phyloP scores from a whole-genome alignment of 2,888 invertebrate species.

The Pemphredon lugubris region DNA sequence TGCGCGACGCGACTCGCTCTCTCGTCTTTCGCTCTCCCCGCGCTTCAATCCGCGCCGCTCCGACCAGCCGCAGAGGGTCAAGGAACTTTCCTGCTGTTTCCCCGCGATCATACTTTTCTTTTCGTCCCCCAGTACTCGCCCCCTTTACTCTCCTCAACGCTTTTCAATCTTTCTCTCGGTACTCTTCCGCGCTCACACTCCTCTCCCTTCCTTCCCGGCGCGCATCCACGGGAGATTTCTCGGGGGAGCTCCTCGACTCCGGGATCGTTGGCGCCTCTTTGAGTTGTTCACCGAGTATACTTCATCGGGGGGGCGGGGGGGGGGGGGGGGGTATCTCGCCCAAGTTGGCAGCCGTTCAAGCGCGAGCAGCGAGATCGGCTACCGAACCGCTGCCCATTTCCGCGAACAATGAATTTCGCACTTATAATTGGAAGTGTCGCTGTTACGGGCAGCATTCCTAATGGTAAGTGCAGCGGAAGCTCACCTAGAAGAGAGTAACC shows the following conservation, averaged over 20 bases:
- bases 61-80: background rate
- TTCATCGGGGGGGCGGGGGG: slow-evolving; percentile 33
- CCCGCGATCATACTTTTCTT: background rate
- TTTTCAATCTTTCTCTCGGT: background rate
- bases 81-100: background rate
- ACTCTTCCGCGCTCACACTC: background rate
- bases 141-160: background rate
- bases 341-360: slow-evolving; percentile 73
- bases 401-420: slow-evolving; percentile 76
- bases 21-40: background rate
- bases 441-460: slow-evolving; percentile 73
- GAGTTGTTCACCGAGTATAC: slow-evolving; percentile 55
- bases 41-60: too few species aligned
- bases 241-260: slow-evolving; percentile 56
- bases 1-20: slow-evolving; percentile 23
- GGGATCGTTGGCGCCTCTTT: slow-evolving; percentile 66
- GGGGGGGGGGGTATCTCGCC: slow-evolving; percentile 50
- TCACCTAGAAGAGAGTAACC: slow-evolving; percentile 48
- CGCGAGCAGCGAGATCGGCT: slow-evolving; percentile 47
- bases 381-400: slow-evolving; percentile 39
- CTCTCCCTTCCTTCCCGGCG: slow-evolving; percentile 30
- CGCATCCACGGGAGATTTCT: slow-evolving; percentile 61
- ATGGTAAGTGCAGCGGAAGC: slow-evolving; percentile 70
- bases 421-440: slow-evolving; percentile 78
- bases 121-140: background rate